A percentile compares a stretch with the other conserved stretches of the same genome.
Conservation (phyloP, 2,797 vertebrate genomes). For the Poeciliopsis turneri region DNA sequence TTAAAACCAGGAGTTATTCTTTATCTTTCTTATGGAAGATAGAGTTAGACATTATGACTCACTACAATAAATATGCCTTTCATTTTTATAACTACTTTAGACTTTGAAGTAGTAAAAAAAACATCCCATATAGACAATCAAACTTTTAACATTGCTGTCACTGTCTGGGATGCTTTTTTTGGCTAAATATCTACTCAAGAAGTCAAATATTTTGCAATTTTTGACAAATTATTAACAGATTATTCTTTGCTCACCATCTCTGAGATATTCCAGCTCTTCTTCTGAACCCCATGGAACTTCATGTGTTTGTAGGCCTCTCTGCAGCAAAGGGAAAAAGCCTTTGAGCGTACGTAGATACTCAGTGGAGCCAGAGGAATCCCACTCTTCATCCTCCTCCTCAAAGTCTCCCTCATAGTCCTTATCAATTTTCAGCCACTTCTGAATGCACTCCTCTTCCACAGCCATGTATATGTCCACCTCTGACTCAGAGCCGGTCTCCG, state of each 20-base stretch:
- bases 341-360: slow-evolving; percentile 70
- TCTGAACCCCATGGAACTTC: slow-evolving; percentile 78
- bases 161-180: neutral
- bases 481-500: slow-evolving; percentile 57
- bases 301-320: slow-evolving; percentile 66
- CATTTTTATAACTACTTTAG: neutral
- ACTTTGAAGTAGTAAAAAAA: neutral
- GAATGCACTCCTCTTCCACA: slow-evolving; percentile 59
- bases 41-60: neutral
- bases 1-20: neutral
- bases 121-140: neutral
- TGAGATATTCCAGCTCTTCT: slow-evolving; percentile 85
- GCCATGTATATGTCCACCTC: slow-evolving; percentile 75
- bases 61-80: neutral
- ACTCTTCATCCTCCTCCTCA: slow-evolving; percentile 69
- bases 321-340: slow-evolving; percentile 75
- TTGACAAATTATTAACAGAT: neutral
- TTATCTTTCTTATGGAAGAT: neutral
- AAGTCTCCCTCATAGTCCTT: slow-evolving; percentile 73
- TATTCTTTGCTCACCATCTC: slow-evolving; percentile 81
- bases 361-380: slow-evolving; percentile 52
- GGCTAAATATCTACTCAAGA: neutral
- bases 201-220: neutral
- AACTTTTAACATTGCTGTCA: neutral
- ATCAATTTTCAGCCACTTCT: slow-evolving; percentile 49